Base-by-base conservation (phyloP, 1,140 invertebrate genomes). In the Hyles vespertilio region DNA sequence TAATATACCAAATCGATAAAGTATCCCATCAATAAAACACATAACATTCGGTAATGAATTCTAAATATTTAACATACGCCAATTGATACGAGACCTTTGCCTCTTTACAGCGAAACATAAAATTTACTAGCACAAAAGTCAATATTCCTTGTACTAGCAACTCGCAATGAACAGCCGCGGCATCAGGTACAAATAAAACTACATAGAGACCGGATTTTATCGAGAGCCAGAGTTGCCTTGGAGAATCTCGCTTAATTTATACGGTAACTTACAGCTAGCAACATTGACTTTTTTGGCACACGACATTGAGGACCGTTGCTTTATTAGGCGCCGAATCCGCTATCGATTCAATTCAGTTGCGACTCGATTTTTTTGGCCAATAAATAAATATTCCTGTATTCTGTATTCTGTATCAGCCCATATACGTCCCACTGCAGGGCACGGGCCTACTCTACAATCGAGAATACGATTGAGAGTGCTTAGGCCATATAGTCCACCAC, bases 121-220 rank as follows among this genome's bases (percentile, higher is more conserved):
- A 40, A 5, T 40, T 40, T 40, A 40, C 36, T 40, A 40, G 36
- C 46, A 11, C n/a, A 1, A 10, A 11, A n/a, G 46, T 22, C n/a
- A 11, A n/a, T 11, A 48, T 11, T 48, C n/a, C 12, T 48, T 22
- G 5, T 22, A 22, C 22, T n/a, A 5, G 10, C 46, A 4, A 22
- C 22, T 44, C 53, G 59, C 68, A 76, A 72, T 72, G 65, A 71
- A 55, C 61, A 51, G 59, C 63, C 55, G 61, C 53, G 49, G 53
- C 57, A 51, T 67, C 60, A 61, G 56, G 51, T 55, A 49, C 56
- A 69, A 71, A 75, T 73, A 79, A 72, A 77, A 70, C 61, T 69
- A 73, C 65, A 68, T 62, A 57, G 61, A 47, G 70, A 74, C 70
- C 72, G 69, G 77, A 78, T 80, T 71, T 70, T 61, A 75, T 77